Percentiles rank a stretch among this genome's conserved stretches.
These are phyloP conservation scores for Paramisgurnus dabryanus DNA, from an alignment of 2,113 vertebrate species.

Conservation along the genomic window DNA sequence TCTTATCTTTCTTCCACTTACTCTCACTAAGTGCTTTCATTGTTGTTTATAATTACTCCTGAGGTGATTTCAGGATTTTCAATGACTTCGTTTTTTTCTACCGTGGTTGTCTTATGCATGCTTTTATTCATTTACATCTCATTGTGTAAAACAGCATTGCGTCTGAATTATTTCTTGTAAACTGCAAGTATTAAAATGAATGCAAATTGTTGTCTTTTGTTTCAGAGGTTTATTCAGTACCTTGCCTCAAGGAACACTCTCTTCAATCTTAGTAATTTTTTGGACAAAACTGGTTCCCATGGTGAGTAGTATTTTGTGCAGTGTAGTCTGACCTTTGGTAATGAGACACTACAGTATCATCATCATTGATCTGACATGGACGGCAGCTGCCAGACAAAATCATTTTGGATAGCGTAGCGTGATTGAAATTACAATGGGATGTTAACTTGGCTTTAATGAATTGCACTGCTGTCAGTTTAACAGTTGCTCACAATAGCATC, in stretches of 20 bases:
- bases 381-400: not conserved
- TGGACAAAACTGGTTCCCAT: conserved; percentile 98
- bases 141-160: too few species aligned
- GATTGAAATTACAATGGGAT: not conserved
- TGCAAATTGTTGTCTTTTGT: conserved; percentile 24
- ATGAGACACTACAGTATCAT: not conserved
- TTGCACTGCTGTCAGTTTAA: not conserved
- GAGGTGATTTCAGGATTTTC: too few species aligned
- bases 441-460: not conserved
- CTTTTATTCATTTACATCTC: too few species aligned
- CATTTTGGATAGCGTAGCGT: not conserved
- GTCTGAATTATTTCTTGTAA: too few species aligned
- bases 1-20: too few species aligned
- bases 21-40: too few species aligned
- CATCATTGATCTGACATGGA: not conserved
- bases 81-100: too few species aligned
- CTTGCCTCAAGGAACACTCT: conserved; percentile 96
- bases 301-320: conserved; percentile 73
- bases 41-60: too few species aligned
- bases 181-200: too few species aligned
- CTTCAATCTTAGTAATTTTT: conserved; percentile 98
- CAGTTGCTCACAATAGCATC: not conserved
- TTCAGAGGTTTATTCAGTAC: conserved; percentile 95
- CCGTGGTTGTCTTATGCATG: not conserved
- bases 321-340: not conserved